Conservation (phyloP, 2,797 vertebrate genomes). For the Paedocypris micromegethes region DNA sequence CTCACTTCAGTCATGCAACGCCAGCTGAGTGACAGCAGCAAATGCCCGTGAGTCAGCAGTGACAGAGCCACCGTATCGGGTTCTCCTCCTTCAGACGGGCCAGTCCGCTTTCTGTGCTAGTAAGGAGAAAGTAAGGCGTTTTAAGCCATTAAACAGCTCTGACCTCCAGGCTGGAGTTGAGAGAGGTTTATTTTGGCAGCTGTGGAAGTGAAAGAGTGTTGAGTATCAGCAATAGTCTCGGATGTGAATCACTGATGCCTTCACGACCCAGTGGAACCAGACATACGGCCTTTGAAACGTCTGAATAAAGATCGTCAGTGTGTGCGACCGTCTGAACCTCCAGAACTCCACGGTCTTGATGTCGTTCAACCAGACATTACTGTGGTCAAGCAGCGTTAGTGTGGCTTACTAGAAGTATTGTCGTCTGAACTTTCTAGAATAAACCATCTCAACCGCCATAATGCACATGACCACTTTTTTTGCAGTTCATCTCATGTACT, state of each 20-base stretch:
- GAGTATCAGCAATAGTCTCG: conserved; percentile 30
- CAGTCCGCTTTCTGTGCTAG: conserved; percentile 32
- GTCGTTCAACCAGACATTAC: too few species aligned
- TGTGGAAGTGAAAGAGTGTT: conserved; percentile 33
- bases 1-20: not conserved
- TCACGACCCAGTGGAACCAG: conserved; percentile 5
- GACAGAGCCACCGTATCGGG: conserved; percentile 31
- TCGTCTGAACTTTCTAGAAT: too few species aligned
- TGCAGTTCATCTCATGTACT: too few species aligned
- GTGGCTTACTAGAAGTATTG: too few species aligned
- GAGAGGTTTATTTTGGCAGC: conserved; percentile 37
- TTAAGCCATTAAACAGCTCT: conserved; percentile 32
- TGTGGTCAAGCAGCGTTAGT: too few species aligned
- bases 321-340: conserved; percentile 10
- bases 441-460: too few species aligned
- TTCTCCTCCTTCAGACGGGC: conserved; percentile 33
- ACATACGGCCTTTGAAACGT: conserved; percentile 15
- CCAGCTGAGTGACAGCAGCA: conserved; percentile 30
- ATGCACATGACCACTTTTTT: too few species aligned
- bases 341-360: too few species aligned
- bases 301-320: conserved; percentile 18
- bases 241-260: conserved; percentile 13
- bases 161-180: conserved; percentile 40
- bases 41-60: conserved; percentile 20
- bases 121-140: conserved; percentile 25